These are phyloP conservation scores for Holocentrus rufus DNA, from an alignment of 2,797 vertebrate species.

Conservation along the genomic window DNA sequence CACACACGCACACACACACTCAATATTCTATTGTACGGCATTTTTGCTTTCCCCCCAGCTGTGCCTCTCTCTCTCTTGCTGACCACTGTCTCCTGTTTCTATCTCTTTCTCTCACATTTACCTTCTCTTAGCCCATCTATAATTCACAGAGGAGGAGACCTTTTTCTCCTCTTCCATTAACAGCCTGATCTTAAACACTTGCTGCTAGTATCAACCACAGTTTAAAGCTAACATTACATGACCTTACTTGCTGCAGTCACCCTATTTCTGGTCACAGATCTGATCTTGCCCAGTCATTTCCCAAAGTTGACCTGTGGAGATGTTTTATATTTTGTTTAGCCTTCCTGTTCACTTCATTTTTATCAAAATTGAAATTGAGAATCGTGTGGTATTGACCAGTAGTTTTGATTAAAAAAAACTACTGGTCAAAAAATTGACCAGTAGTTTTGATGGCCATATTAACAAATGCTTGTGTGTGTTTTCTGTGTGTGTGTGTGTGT, in stretches of 20 bases:
- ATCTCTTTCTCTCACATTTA: conserved; percentile 46
- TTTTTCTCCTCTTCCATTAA: conserved; percentile 38
- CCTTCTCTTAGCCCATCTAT: conserved; percentile 61
- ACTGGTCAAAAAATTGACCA: conserved; percentile 34
- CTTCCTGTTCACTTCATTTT: conserved; percentile 4
- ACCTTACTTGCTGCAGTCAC: conserved; percentile 24
- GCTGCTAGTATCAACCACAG: neutral
- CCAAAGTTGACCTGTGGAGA: conserved; percentile 2
- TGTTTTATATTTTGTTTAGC: conserved; percentile 21
- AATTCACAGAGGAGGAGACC: conserved; percentile 58
- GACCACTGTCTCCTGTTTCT: conserved; percentile 51
- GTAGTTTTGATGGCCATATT: conserved; percentile 63
- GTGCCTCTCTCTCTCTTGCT: conserved; percentile 44
- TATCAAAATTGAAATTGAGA: conserved; percentile 11
- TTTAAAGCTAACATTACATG: conserved; percentile 11
- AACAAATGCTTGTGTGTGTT: conserved; percentile 80
- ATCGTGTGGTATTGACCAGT: conserved; percentile 53
- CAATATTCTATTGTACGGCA: conserved; percentile 39
- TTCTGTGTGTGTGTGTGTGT: conserved; percentile 45
- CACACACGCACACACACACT: conserved; percentile 12
- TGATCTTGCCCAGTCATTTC: conserved; percentile 16
- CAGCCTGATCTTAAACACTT: conserved; percentile 20
- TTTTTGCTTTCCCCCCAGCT: conserved; percentile 52
- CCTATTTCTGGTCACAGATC: conserved; percentile 24
- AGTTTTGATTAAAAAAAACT: conserved; percentile 28